phyloP scores from a whole-genome alignment of 2,797 vertebrate species.

The Pangasius larnaudii region DNA sequence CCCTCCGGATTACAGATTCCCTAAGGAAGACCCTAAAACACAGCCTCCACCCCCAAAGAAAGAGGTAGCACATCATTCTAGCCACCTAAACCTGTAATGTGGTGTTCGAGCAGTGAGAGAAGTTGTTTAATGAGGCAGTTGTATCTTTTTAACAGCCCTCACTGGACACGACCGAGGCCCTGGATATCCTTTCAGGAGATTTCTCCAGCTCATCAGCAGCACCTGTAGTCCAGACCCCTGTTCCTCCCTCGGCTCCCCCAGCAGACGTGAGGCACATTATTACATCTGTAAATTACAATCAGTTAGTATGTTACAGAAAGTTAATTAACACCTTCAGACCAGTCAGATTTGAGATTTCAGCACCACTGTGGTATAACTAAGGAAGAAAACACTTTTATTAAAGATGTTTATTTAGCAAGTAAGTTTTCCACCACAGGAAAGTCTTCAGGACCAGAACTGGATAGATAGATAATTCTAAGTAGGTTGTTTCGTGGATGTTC shows the following conservation, averaged over 20 bases:
- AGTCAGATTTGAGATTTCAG: neutral
- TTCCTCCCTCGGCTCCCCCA: constrained; percentile 56
- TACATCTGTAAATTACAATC: neutral
- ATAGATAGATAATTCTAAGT: neutral
- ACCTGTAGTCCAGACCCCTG: constrained; percentile 55
- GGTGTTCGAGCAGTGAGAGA: neutral
- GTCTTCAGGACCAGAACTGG: neutral
- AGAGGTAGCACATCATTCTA: constrained; percentile 63
- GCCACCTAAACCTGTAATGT: neutral
- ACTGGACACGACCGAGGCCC: constrained; percentile 61
- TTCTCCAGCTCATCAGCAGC: constrained; percentile 58
- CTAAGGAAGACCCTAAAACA: constrained; percentile 61
- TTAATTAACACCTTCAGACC: neutral
- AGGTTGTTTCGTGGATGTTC: neutral
- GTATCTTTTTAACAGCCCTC: constrained; percentile 61
- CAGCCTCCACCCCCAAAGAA: constrained; percentile 64
- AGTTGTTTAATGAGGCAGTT: neutral
- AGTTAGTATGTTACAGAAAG: neutral
- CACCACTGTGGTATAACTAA: too few relatives aligned
- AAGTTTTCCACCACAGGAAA: neutral
- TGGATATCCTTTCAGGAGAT: constrained; percentile 70
- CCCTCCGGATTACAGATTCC: constrained; percentile 70
- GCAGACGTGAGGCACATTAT: constrained; percentile 50
- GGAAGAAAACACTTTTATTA: too few relatives aligned
- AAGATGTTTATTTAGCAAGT: neutral